Conservation (phyloP, 2,888 invertebrate genomes). For the Drymonia ruficornis region DNA sequence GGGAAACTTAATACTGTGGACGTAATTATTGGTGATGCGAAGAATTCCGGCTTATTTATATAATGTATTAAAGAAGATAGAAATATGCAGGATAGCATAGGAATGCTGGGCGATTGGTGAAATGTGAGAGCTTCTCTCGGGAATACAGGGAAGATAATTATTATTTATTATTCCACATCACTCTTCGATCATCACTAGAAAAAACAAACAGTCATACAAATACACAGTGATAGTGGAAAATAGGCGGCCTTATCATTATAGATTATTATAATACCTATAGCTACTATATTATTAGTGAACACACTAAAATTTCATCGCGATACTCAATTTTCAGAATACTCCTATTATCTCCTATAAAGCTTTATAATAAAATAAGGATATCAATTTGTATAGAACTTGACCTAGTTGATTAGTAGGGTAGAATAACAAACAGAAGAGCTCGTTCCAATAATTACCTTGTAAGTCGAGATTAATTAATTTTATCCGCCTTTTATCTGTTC, state of each 20-base stretch:
- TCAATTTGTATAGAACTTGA: slow-evolving; percentile 1
- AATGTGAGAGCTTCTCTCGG: no score
- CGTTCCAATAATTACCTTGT: slow-evolving; percentile 5
- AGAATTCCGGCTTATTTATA: slow-evolving; percentile 14
- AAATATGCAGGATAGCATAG: no score
- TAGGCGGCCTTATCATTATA: no score
- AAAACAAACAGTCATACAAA: no score
- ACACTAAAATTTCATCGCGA: neutral
- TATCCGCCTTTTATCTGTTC: neutral
- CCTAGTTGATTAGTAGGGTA: neutral
- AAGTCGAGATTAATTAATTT: slow-evolving; percentile 2
- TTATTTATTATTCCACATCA: no score
- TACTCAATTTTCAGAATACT: neutral
- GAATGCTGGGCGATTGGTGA: no score
- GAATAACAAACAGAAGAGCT: slow-evolving; percentile 3
- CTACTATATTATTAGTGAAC: no score
- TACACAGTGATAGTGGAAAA: no score
- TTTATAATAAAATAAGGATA: neutral
- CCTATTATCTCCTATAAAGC: neutral
- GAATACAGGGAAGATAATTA: no score
- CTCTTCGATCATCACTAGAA: no score
- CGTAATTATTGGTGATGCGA: slow-evolving; percentile 37
- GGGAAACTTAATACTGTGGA: slow-evolving; percentile 44
- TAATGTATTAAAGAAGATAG: no score
- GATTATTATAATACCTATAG: no score